A percentile compares a stretch with the other conserved stretches of the same genome.
These are phyloP conservation scores for Monochamus alternatus DNA, from an alignment of 2,888 invertebrate genomes.

Conservation along the genomic window DNA sequence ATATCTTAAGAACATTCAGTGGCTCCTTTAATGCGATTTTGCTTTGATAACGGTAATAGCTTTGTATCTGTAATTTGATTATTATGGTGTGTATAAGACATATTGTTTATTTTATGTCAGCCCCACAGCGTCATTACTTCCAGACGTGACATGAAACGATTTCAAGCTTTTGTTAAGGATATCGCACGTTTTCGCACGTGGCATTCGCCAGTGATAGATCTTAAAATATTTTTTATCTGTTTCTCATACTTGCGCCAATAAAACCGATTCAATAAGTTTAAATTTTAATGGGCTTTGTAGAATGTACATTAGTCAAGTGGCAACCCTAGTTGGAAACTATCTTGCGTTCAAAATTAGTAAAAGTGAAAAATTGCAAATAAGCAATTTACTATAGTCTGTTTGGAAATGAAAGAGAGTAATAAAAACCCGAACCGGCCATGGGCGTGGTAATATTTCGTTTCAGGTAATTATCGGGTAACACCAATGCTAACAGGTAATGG, in stretches of 20 bases:
- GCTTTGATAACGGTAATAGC: neutral
- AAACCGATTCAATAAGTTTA: too few species aligned
- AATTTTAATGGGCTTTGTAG: too few species aligned
- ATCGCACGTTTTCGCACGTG: neutral
- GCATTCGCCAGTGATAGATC: neutral
- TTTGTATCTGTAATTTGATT: slow-evolving; percentile 18
- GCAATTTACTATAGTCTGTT: too few species aligned
- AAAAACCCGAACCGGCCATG: too few species aligned
- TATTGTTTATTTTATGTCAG: slow-evolving; percentile 11
- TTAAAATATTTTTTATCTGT: neutral
- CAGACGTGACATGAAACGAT: slow-evolving; percentile 3
- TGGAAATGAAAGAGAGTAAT: too few species aligned
- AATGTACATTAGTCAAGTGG: too few species aligned
- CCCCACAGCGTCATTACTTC: slow-evolving; percentile 7
- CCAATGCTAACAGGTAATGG: too few species aligned
- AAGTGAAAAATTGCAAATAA: too few species aligned
- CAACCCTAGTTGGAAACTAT: too few species aligned
- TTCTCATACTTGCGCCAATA: neutral
- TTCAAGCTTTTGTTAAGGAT: neutral
- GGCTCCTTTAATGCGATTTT: slow-evolving; percentile 7
- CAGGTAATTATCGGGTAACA: too few species aligned
- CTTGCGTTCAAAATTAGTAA: too few species aligned
- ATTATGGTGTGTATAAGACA: slow-evolving; percentile 9
- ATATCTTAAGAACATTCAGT: neutral
- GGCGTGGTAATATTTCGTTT: too few species aligned